Evolutionary conservation across 1,140 invertebrate species (phyloP), one percentile per base, ranked within the genome.

Genomic region (Argopecten irradians): DNA sequence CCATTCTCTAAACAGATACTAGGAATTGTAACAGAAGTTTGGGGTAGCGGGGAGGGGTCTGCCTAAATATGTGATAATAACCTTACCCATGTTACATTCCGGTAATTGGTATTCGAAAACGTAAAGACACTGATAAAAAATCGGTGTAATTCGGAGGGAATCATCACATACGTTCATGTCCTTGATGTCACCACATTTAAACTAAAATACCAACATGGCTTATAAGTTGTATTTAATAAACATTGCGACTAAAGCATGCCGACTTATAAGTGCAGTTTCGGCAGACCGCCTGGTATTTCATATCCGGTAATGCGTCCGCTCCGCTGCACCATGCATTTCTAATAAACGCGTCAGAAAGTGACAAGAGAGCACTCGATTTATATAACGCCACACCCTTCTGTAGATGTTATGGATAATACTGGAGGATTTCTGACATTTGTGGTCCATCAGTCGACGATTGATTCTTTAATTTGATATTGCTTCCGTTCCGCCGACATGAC

Each of bases 361-460:
- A 71, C 55, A 71, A 71, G 55, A n/a, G 7, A n/a, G 55, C 28
- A n/a, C 28, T 71, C 55, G 7, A 71, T 71, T n/a, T 71, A n/a
- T n/a, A 71, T 71, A 71, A 71, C 55, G 3, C 55, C 55, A 71
- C 55, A 71, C 55, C 55, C 55, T 71, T 71, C 55, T 71, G 55
- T 16, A n/a, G 3, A 11, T 71, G 8, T 28, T 71, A 71, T 71
- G 22, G 55, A 71, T 28, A 71, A 71, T 71, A n/a, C n/a, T 71
- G 22, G 22, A 71, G 55, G 55, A n/a, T 71, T n/a, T 71, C 55
- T 8, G 28, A 71, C 55, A 28, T 22, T 28, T 22, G 28, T n/a
- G 55, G n/a, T 11, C 2, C 55, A 71, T n/a, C 5, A 71, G 14
- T 55, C 7, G 22, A n/a, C 55, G n/a, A 71, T 71, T n/a, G 22